Percentiles rank a stretch among this genome's conserved stretches.
These are phyloP conservation scores for Ischnus inquisitorius DNA, from an alignment of 2,888 invertebrate species.

Conservation along the genomic window DNA sequence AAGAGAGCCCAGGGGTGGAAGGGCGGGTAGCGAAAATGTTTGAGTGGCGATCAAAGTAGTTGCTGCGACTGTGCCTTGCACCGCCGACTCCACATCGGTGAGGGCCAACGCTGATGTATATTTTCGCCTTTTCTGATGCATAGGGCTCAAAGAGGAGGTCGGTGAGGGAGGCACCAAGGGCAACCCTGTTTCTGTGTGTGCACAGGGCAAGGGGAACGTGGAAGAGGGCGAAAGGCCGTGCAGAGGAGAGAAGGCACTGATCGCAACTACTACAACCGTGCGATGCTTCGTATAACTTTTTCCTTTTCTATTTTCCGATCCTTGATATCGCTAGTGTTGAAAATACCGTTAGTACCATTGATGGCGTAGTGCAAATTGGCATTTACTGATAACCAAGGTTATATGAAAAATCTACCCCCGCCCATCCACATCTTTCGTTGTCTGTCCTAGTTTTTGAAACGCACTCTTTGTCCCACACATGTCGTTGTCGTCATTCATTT, in stretches of 20 bases:
- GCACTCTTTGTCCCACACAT: constrained; percentile 1
- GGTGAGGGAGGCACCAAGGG: constrained; percentile 4
- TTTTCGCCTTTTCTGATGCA: constrained; percentile 51
- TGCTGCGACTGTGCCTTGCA: constrained; percentile 76
- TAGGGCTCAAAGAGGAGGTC: neutral
- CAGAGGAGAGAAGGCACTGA: constrained; percentile 15
- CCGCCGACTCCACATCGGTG: constrained; percentile 57
- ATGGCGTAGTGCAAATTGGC: neutral
- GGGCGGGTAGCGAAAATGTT: constrained; percentile 81
- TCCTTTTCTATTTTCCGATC: neutral
- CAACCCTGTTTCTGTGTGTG: constrained; percentile 24
- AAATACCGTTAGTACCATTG: neutral
- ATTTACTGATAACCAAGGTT: too few relatives aligned
- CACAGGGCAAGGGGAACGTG: neutral
- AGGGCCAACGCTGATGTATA: constrained; percentile 35
- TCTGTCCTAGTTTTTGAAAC: constrained; percentile 14
- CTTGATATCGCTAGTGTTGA: neutral
- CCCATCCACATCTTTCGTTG: neutral
- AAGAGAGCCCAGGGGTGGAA: constrained; percentile 50
- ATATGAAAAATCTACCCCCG: too few relatives aligned
- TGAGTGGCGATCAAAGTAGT: constrained; percentile 84
- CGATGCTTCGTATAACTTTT: neutral
- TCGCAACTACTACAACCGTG: neutral
- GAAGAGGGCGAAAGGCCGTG: constrained; percentile 13
- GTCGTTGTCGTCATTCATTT: neutral